Evolutionary conservation across 2,888 invertebrate genomes (phyloP).

Genomic region (Pomacea canaliculata): DNA sequence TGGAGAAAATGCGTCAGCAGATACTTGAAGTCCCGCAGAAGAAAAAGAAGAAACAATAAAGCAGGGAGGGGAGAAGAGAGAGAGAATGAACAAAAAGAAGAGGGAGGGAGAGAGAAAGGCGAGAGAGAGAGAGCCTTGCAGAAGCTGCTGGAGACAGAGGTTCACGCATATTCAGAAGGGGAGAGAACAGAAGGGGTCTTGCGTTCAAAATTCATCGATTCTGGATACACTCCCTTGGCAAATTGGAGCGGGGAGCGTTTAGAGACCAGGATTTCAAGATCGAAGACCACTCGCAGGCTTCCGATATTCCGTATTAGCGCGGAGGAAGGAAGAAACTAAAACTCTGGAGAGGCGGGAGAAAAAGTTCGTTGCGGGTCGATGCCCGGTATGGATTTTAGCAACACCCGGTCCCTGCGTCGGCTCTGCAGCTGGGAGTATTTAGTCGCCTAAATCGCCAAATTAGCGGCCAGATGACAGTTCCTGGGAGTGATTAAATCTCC

Average conservation of each 20-base stretch:
- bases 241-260: constrained; percentile 21
- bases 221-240: constrained; percentile 14
- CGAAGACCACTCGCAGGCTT: constrained; percentile 14
- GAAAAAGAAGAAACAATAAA: background rate
- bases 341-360: background rate
- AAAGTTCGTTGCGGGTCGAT: constrained; percentile 29
- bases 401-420: constrained; percentile 18
- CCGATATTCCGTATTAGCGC: constrained; percentile 25
- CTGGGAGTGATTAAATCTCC: constrained; percentile 16
- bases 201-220: constrained; percentile 21
- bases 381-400: constrained; percentile 27
- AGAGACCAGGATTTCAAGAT: constrained; percentile 19
- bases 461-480: constrained; percentile 22
- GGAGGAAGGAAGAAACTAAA: background rate
- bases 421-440: constrained; percentile 26
- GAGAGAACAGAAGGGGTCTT: constrained; percentile 3
- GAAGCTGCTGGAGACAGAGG: constrained; percentile 2
- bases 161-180: background rate
- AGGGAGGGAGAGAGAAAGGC: background rate
- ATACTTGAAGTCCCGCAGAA: background rate
- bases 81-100: background rate
- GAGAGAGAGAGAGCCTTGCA: background rate
- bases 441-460: constrained; percentile 27
- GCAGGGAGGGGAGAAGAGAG: background rate
- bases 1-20: background rate